These are phyloP conservation scores for Samia ricini DNA, from an alignment of 1,140 invertebrate species.

Conservation along the genomic window DNA sequence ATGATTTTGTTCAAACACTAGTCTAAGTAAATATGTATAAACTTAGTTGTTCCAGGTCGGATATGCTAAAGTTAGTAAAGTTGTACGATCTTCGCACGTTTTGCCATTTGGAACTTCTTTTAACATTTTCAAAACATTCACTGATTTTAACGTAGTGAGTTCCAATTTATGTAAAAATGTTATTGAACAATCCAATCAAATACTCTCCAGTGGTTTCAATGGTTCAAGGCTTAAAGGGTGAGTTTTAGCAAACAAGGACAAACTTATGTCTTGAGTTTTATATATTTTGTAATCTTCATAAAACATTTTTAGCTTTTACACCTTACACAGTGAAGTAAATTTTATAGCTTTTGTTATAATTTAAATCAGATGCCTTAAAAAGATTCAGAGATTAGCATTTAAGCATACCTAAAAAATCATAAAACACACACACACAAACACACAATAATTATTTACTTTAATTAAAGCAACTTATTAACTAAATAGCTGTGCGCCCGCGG, in stretches of 20 bases:
- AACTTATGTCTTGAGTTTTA: no score
- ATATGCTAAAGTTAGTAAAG: conserved; percentile 42
- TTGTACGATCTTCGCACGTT: conserved; percentile 40
- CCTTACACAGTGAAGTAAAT: no score
- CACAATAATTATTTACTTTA: no score
- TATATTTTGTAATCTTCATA: no score
- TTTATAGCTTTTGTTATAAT: no score
- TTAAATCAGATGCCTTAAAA: no score
- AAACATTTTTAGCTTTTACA: no score
- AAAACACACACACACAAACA: no score
- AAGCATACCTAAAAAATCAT: no score
- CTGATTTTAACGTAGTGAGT: conserved; percentile 47
- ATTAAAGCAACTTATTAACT: no score
- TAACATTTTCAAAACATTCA: conserved; percentile 46
- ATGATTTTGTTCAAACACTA: not conserved
- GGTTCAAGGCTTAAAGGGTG: conserved; percentile 45
- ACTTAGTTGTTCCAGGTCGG: conserved; percentile 36
- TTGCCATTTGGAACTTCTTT: conserved; percentile 37
- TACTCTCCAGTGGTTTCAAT: conserved; percentile 38
- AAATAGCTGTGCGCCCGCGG: no score
- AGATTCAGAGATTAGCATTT: no score
- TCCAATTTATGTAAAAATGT: conserved; percentile 49
- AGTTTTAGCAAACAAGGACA: conserved; percentile 22
- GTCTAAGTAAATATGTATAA: not conserved
- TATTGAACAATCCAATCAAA: conserved; percentile 41